Percentiles rank a stretch among this genome's conserved stretches.
Conservation (phyloP, 1,140 invertebrate genomes). For the Brachionus asplanchnoidis region DNA sequence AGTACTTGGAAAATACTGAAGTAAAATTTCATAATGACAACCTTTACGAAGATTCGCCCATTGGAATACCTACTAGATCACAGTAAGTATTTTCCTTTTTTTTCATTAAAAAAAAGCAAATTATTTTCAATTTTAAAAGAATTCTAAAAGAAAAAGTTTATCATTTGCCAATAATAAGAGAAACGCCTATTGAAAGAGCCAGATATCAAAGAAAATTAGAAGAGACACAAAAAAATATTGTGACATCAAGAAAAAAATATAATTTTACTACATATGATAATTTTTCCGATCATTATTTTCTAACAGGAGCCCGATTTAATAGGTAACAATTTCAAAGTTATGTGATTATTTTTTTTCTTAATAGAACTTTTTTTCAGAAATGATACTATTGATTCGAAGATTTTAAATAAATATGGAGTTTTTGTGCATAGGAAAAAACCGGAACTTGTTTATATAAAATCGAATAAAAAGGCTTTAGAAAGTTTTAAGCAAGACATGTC, state of each 20-base stretch:
- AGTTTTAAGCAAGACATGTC: constrained; percentile 31
- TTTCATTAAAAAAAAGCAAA: neutral
- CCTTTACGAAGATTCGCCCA: neutral
- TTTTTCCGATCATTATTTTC: constrained; percentile 30
- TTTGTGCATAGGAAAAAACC: constrained; percentile 38
- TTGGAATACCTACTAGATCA: constrained; percentile 7
- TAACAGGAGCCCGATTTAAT: constrained; percentile 36
- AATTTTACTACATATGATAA: constrained; percentile 38
- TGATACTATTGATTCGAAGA: constrained; percentile 38
- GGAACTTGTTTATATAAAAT: constrained; percentile 25
- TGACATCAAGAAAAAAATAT: constrained; percentile 18
- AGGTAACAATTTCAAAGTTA: neutral
- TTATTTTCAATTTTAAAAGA: constrained; percentile 17
- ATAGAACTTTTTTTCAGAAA: neutral
- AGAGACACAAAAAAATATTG: neutral
- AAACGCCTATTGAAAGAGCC: constrained; percentile 3
- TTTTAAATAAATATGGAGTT: constrained; percentile 34
- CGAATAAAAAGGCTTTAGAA: constrained; percentile 18
- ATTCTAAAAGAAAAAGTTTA: constrained; percentile 21
- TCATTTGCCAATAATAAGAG: constrained; percentile 30
- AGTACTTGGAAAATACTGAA: constrained; percentile 26
- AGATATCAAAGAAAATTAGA: constrained; percentile 26
- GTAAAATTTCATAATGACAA: constrained; percentile 40
- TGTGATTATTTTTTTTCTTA: neutral
- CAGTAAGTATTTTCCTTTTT: constrained; percentile 2